Evolutionary conservation across 2,888 invertebrate genomes (phyloP), one percentile per base, ranked within the genome.

Genomic region (Nephrotoma flavescens): DNA sequence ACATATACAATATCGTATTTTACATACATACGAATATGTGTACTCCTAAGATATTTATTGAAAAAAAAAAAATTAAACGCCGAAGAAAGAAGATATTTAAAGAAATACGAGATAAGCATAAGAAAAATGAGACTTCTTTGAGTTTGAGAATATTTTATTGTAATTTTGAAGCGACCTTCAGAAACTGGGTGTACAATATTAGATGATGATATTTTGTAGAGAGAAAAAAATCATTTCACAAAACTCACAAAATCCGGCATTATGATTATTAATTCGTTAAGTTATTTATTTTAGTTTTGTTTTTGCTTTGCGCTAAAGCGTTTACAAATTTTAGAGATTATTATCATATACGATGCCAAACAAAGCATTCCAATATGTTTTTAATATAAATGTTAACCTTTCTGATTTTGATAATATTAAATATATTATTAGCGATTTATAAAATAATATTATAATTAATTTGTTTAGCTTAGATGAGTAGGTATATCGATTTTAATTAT

Each of bases 111-210:
- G 31, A 52, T 52, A 52, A 52, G 31, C 31, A 52, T 52, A 52
- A 52, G 52, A 71, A 71, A 71, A 71, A 71, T 71, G 71, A 71
- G 71, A 71, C 71, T 71, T 57, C 19, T 57, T 57, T 71, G 11
- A 71, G 9, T 71, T 71, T 19, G 31, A 71, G 71, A 71, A 15
- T 31, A 31, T 31, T 31, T 31, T 31, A 31, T 57, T 3, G 52
- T 15, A 57, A 57, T 57, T 57, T 57, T 15, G n/a, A 57, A 71
- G 12, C 84, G 84, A 84, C 84, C 84, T 84, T 84, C 84, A 84
- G 42, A 84, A 84, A 84, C 84, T 84, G 84, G 84, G 84, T 84
- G 84, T 84, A 42, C 84, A 84, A 84, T 84, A 84, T 84, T 84
- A 84, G 42, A 42, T 84, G 42, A 42, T 84, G 42, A 84, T 41